These are phyloP conservation scores for Sebastes miniatus DNA, from an alignment of 2,797 vertebrate species.

Conservation along the genomic window DNA sequence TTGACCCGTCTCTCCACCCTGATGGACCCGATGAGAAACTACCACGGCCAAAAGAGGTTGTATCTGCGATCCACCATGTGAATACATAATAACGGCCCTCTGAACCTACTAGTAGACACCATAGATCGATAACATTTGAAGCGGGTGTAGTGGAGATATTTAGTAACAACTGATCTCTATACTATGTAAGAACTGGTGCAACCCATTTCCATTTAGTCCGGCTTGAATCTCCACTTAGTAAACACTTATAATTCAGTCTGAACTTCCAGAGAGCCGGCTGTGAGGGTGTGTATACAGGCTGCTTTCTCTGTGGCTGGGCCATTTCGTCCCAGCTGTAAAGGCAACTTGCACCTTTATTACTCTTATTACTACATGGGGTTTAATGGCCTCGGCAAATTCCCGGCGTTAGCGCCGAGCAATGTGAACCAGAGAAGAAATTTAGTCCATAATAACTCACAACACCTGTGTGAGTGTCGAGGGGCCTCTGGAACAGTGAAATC, in stretches of 20 bases:
- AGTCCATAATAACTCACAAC: not conserved
- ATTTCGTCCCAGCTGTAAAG: not conserved
- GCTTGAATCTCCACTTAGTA: not conserved
- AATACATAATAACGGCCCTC: not conserved
- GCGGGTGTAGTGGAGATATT: not conserved
- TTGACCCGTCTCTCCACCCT: too few species aligned
- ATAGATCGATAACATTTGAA: too few species aligned
- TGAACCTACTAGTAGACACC: not conserved
- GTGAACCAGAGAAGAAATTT: not conserved
- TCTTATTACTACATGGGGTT: not conserved
- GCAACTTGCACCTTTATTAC: not conserved
- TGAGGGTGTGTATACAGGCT: not conserved
- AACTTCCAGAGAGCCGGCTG: not conserved
- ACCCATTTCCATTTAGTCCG: not conserved
- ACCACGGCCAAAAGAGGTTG: not conserved
- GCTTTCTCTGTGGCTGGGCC: not conserved
- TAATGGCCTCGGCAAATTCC: conserved; percentile 6
- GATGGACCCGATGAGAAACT: too few species aligned
- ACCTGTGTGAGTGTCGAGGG: not conserved
- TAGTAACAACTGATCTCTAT: not conserved
- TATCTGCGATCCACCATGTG: not conserved
- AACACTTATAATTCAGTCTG: not conserved
- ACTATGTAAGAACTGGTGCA: not conserved
- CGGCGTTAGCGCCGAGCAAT: not conserved
- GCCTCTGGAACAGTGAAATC: not conserved